phyloP scores from a whole-genome alignment of 92 coral and sea anemone genomes.

The Muricea muricata region DNA sequence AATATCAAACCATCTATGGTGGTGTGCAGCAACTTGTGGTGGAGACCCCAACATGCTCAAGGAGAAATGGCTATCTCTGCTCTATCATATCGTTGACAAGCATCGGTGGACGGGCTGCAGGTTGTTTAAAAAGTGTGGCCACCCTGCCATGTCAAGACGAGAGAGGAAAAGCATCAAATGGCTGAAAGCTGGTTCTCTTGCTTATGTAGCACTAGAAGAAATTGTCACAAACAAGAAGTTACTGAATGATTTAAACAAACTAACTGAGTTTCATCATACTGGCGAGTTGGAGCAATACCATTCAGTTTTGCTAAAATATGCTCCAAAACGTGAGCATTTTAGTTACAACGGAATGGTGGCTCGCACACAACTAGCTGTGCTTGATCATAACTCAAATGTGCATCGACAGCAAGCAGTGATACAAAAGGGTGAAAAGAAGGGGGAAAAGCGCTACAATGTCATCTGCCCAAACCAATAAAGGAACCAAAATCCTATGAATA shows the following conservation, averaged over 20 bases:
- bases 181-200: constrained; percentile 5
- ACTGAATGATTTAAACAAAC: not conserved
- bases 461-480: not conserved
- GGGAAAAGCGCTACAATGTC: not conserved
- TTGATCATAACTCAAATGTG: not conserved
- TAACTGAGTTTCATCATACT: not conserved
- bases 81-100: constrained; percentile 5
- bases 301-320: not conserved
- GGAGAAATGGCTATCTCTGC: not conserved
- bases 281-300: not conserved
- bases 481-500: not conserved
- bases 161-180: constrained; percentile 6
- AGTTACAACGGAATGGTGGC: not conserved
- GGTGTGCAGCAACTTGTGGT: not conserved
- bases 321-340: not conserved
- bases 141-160: not conserved
- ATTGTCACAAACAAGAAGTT: not conserved
- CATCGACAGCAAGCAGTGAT: not conserved
- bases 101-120: not conserved
- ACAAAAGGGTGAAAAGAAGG: not conserved
- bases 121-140: not conserved
- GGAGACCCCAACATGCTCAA: not conserved
- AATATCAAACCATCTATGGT: not conserved
- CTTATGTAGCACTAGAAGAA: not conserved
- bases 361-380: not conserved